Percentiles rank a stretch among this genome's conserved stretches.
These are phyloP conservation scores for Dendronephthya gigantea DNA, from an alignment of 64 coral and sea anemone genomes.

Conservation along the genomic window DNA sequence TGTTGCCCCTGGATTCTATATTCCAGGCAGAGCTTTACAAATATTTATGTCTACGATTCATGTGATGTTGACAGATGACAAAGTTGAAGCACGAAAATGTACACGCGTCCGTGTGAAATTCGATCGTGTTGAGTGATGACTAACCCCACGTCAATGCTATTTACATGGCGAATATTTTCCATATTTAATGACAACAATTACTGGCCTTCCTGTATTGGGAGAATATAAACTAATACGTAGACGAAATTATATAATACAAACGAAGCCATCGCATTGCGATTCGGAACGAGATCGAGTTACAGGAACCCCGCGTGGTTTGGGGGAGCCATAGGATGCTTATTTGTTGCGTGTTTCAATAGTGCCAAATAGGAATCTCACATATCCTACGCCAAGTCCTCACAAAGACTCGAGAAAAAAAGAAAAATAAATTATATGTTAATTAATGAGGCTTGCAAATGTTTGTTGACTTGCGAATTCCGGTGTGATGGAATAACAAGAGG, in stretches of 20 bases:
- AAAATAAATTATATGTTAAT: slow-evolving; percentile 8
- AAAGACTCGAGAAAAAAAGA: neutral
- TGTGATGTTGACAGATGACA: too few species aligned
- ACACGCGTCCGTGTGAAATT: too few species aligned
- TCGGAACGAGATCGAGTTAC: neutral
- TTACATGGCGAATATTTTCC: neutral
- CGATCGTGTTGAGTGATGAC: neutral
- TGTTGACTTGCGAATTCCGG: neutral
- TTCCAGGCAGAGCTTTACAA: too few species aligned
- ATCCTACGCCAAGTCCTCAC: neutral
- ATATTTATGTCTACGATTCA: too few species aligned
- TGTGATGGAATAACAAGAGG: neutral
- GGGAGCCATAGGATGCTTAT: too few species aligned
- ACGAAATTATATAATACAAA: neutral
- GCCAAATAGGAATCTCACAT: too few species aligned
- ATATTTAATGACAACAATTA: neutral
- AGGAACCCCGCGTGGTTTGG: too few species aligned
- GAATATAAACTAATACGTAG: neutral
- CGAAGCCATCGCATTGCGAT: neutral
- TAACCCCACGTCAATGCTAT: neutral
- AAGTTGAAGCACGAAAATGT: too few species aligned
- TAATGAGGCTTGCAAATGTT: slow-evolving; percentile 16
- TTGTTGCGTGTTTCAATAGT: too few species aligned
- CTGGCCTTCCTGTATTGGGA: neutral
- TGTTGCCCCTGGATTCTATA: too few species aligned